These are phyloP conservation scores for Catharus ustulatus DNA, from an alignment of 2,797 vertebrate genomes.

Conservation along the genomic window DNA sequence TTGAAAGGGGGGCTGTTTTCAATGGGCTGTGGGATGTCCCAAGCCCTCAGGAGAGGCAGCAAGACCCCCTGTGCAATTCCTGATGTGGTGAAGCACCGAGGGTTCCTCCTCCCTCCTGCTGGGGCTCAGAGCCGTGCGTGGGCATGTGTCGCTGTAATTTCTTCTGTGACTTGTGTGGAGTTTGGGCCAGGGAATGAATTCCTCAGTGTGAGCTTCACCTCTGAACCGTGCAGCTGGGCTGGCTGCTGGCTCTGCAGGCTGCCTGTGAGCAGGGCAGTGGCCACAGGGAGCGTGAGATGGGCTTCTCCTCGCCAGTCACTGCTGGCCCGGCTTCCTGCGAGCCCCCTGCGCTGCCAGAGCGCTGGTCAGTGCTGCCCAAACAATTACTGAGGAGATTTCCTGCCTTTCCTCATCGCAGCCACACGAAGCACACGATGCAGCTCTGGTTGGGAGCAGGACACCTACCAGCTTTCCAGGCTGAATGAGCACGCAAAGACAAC, in stretches of 20 bases:
- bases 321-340: not conserved
- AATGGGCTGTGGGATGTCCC: not conserved
- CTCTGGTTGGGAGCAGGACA: not conserved
- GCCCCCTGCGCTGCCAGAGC: not conserved
- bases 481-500: fast-evolving
- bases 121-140: fast-evolving
- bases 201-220: not conserved
- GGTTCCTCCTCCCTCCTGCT: not conserved
- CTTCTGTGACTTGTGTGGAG: fast-evolving
- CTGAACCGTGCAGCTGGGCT: not conserved
- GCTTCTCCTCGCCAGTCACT: fast-evolving
- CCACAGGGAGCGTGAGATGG: fast-evolving
- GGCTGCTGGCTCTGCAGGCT: not conserved
- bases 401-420: not conserved
- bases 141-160: fast-evolving
- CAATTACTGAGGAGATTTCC: not conserved
- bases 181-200: not conserved
- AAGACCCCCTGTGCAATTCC: fast-evolving
- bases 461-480: fast-evolving
- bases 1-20: fast-evolving
- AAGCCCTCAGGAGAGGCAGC: not conserved
- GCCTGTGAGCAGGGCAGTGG: not conserved
- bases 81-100: fast-evolving
- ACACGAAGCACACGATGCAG: fast-evolving
- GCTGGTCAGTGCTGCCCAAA: not conserved